These are phyloP conservation scores for Passer montanus DNA, from an alignment of 2,113 vertebrate species.

Conservation along the genomic window DNA sequence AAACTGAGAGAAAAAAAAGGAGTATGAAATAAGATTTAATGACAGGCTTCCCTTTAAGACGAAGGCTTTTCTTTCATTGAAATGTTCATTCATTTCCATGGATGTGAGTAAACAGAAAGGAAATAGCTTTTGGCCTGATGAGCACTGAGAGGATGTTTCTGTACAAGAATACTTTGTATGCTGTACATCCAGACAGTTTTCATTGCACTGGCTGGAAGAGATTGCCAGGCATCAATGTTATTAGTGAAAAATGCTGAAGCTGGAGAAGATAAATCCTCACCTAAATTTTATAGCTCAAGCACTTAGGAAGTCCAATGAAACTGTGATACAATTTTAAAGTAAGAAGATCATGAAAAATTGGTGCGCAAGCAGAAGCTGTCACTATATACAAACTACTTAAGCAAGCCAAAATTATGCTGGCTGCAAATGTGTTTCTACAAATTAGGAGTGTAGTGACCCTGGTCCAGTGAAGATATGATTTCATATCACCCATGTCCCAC, in stretches of 20 bases:
- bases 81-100: conserved; percentile 27
- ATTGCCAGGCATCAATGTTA: conserved; percentile 3
- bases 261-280: conserved; percentile 15
- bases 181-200: conserved; percentile 45
- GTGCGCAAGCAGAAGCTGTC: background rate
- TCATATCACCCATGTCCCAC: background rate
- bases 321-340: background rate
- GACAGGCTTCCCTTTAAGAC: background rate
- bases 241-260: conserved; percentile 35
- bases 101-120: conserved; percentile 46
- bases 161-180: conserved; percentile 38
- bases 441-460: background rate
- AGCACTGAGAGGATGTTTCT: conserved; percentile 37
- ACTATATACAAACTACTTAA: background rate
- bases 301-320: background rate
- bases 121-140: conserved; percentile 50
- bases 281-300: background rate
- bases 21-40: background rate
- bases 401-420: background rate
- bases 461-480: background rate
- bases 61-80: conserved; percentile 17
- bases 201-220: conserved; percentile 10
- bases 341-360: background rate
- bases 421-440: background rate
- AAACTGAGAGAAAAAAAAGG: background rate